Conservation (phyloP, 2,797 vertebrate species). For the Phrynocephalus guinanensis region DNA sequence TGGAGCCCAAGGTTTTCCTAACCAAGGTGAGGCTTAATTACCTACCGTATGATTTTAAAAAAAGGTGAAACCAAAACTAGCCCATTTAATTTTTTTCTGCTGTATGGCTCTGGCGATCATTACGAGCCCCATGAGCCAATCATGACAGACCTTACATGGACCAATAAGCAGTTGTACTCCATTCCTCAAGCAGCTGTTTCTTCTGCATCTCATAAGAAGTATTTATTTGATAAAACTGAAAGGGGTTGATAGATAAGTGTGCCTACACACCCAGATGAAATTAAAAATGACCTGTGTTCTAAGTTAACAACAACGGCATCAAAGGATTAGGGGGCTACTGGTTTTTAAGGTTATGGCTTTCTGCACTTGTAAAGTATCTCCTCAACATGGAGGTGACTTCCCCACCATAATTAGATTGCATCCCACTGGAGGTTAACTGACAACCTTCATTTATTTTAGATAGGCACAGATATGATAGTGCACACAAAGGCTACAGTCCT, state of each 20-base stretch:
- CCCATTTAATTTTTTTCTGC: slow-evolving; percentile 13
- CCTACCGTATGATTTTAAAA: slow-evolving; percentile 1
- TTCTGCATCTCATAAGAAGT: slow-evolving; percentile 15
- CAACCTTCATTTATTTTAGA: not conserved
- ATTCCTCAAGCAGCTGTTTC: slow-evolving; percentile 47
- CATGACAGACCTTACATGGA: slow-evolving; percentile 14
- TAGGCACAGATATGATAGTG: not conserved
- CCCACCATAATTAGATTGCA: not conserved
- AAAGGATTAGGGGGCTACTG: not conserved
- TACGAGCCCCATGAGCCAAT: slow-evolving; percentile 28
- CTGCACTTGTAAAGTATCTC: not conserved
- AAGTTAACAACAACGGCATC: not conserved
- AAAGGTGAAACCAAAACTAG: not conserved
- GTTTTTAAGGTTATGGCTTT: not conserved
- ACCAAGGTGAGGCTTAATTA: not conserved
- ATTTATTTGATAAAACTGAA: not conserved
- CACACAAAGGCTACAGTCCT: no score
- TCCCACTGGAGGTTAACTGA: not conserved
- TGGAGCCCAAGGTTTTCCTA: not conserved
- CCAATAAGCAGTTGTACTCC: slow-evolving; percentile 4
- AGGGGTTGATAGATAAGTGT: slow-evolving; percentile 11
- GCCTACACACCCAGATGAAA: not conserved
- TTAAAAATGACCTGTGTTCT: not conserved
- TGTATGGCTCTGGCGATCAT: slow-evolving; percentile 5
- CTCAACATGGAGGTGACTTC: not conserved